Conservation (phyloP, 2,113 vertebrate genomes). For the Sminthopsis crassicaudata region DNA sequence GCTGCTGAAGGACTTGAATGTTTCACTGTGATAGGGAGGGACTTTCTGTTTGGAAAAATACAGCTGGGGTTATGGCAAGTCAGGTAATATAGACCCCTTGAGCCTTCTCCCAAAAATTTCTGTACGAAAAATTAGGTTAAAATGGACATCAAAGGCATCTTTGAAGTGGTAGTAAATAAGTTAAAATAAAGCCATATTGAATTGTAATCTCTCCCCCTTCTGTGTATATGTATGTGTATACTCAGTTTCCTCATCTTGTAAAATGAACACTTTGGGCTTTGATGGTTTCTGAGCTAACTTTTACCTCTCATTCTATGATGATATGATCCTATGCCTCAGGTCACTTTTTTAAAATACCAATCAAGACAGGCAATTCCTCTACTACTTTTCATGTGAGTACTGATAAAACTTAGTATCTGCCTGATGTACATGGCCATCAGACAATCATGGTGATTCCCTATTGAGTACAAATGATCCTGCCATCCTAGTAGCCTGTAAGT, state of each 20-base stretch:
- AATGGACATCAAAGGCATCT: background rate
- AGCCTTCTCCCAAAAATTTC: background rate
- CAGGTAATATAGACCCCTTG: background rate
- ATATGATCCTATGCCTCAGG: background rate
- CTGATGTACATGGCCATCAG: background rate
- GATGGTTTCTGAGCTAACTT: background rate
- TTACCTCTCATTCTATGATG: background rate
- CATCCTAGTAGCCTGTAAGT: constrained; percentile 31
- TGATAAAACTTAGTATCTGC: background rate
- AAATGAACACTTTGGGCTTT: background rate
- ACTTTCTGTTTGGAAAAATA: constrained; percentile 1
- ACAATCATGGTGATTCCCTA: background rate
- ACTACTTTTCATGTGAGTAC: background rate
- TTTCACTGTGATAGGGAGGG: background rate
- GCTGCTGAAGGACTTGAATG: constrained; percentile 28
- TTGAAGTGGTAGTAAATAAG: background rate
- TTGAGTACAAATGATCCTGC: background rate
- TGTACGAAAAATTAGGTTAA: background rate
- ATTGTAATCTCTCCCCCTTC: background rate
- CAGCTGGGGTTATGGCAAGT: background rate
- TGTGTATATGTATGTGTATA: background rate
- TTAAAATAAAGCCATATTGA: background rate
- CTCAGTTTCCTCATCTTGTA: background rate
- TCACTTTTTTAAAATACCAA: background rate
- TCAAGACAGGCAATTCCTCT: background rate